These are phyloP conservation scores for Zosterops pallidus DNA, from an alignment of 2,113 vertebrate genomes.

Conservation along the genomic window DNA sequence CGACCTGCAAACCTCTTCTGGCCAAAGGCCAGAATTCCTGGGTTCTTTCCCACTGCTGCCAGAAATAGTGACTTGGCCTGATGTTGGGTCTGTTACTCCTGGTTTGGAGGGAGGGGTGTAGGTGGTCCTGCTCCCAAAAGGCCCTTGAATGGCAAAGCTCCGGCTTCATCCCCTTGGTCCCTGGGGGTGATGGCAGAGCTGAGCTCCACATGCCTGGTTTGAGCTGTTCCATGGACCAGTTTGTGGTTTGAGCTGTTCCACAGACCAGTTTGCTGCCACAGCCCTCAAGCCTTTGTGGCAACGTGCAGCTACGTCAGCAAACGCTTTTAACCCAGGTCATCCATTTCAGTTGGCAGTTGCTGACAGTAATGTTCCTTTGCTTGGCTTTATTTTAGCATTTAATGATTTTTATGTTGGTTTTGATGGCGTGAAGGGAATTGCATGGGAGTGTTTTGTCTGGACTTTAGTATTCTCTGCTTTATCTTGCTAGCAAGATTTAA, in stretches of 20 bases:
- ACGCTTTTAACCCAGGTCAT: not conserved
- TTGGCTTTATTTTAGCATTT: constrained; percentile 32
- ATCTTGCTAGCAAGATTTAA: not conserved
- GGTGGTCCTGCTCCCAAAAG: not conserved
- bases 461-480: not conserved
- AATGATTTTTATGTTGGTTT: constrained; percentile 28
- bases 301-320: not conserved
- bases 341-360: not conserved
- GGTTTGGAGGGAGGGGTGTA: not conserved
- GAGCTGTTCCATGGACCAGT: no score
- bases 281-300: not conserved
- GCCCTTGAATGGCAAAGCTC: not conserved
- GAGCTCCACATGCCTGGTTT: not conserved
- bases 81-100: not conserved
- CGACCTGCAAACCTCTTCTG: not conserved
- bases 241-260: not conserved
- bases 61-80: not conserved
- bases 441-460: not conserved
- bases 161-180: not conserved
- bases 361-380: not conserved
- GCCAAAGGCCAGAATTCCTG: not conserved
- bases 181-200: rapidly evolving
- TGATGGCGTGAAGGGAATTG: not conserved
- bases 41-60: not conserved
- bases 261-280: not conserved